A percentile compares a stretch with the other conserved stretches of the same genome.
These are phyloP conservation scores for Rana temporaria DNA, from an alignment of 2,113 vertebrate genomes.

Conservation along the genomic window DNA sequence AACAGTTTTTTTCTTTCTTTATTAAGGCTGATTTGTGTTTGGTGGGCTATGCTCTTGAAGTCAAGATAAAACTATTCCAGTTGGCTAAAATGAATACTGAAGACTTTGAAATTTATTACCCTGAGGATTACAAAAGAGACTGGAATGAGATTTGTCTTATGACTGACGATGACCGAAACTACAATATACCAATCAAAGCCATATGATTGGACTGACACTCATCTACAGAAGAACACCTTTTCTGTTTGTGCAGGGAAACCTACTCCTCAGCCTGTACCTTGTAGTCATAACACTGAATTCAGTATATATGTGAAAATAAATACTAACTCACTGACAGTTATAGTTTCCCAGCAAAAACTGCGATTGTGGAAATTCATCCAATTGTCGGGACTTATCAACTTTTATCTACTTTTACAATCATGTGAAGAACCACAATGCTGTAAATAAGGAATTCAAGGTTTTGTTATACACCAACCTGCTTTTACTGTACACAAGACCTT, in stretches of 20 bases:
- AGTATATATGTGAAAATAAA: no score
- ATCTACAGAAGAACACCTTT: neutral
- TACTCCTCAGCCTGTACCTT: no score
- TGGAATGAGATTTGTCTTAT: slow-evolving; percentile 78
- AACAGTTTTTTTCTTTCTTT: slow-evolving; percentile 21
- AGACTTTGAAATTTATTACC: slow-evolving; percentile 74
- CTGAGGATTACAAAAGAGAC: slow-evolving; percentile 70
- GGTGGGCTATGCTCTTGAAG: slow-evolving; percentile 76
- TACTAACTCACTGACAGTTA: no score
- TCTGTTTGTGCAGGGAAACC: no score
- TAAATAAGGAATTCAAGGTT: no score
- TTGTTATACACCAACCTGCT: no score
- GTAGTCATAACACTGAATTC: neutral
- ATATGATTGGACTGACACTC: slow-evolving; percentile 40
- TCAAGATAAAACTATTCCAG: slow-evolving; percentile 78
- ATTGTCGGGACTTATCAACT: no score
- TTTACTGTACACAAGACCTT: no score
- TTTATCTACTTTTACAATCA: no score
- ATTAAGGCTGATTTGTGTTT: slow-evolving; percentile 78
- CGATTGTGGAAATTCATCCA: no score
- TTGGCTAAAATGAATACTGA: slow-evolving; percentile 75
- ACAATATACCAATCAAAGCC: slow-evolving; percentile 70
- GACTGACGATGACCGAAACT: slow-evolving; percentile 77
- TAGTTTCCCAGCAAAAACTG: no score
- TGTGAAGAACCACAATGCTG: no score